phyloP scores from a whole-genome alignment of 2,113 vertebrate species.

The Hippocampus comes region DNA sequence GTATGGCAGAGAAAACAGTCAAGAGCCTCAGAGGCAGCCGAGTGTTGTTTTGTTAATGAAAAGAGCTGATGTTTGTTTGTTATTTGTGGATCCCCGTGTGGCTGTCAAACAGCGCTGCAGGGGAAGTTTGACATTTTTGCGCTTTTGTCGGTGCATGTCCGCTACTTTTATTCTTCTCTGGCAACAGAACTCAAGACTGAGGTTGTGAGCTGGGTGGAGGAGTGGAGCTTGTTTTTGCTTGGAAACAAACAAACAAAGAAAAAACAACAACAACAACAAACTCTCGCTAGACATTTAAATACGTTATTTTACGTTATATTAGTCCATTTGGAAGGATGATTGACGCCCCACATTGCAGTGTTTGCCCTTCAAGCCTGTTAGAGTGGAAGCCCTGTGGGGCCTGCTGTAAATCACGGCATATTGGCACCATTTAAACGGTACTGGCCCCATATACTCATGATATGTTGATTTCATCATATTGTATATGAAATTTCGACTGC shows the following conservation, averaged over 20 bases:
- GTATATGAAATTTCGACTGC: too few relatives aligned
- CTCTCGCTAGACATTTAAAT: background rate
- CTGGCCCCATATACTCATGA: too few relatives aligned
- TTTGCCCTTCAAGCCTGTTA: background rate
- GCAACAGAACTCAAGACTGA: background rate
- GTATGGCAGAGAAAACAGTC: background rate
- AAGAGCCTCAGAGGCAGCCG: background rate
- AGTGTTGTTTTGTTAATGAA: conserved; percentile 9
- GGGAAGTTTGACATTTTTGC: background rate
- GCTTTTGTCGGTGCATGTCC: background rate
- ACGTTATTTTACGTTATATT: background rate
- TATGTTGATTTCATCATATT: too few relatives aligned
- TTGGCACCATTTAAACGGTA: too few relatives aligned
- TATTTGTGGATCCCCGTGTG: background rate
- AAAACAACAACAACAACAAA: background rate
- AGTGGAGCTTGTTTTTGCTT: background rate
- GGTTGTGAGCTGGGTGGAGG: background rate
- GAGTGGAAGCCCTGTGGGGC: too few relatives aligned
- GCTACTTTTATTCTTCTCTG: background rate
- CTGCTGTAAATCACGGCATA: too few relatives aligned
- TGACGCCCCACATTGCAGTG: background rate
- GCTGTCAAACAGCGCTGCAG: background rate
- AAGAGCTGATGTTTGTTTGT: background rate
- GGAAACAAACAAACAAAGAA: background rate
- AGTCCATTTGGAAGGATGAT: background rate